Evolutionary conservation across 2,113 vertebrate genomes (phyloP), one percentile per base, ranked within the genome.

Genomic region (Trinectes maculatus): DNA sequence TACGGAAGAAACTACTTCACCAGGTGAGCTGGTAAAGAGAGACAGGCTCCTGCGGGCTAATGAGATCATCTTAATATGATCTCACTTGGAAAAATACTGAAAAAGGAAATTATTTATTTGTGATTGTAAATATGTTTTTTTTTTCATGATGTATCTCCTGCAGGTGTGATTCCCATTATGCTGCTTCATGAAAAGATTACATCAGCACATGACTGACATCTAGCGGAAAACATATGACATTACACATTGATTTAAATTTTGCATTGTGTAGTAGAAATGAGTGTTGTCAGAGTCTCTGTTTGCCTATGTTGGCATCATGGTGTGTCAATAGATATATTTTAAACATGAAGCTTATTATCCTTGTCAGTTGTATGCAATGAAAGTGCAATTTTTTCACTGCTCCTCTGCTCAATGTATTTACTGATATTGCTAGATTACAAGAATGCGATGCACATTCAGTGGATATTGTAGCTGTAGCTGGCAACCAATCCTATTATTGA

Each of bases 1-100:
- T 98, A 94, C 0, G 98, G 98, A 80, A 94, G 98, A 51, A 99
- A 99, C 82, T 99, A 95, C 89, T 99, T 95, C 74, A 98, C 95
- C 78, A 96, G 97, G 98, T 97, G 47, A 77, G 86, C 52, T 24
- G 36, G 42, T 3, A 8, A 61, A 5, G 6, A 1, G 3, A 13
- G 19, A 55, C 52, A 21, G 3, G 4, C n/a, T 12, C 26, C 16
- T 6, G n/a, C n/a, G 0, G 19, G 19, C 31, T 22, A 37, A 2
- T 28, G n/a, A n/a, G n/a, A n/a, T n/a, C n/a, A n/a, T n/a, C n/a
- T n/a, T n/a, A n/a, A n/a, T n/a, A n/a, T n/a, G n/a, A n/a, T n/a
- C n/a, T n/a, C n/a, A n/a, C n/a, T n/a, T n/a, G n/a, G n/a, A n/a
- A n/a, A n/a, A n/a, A n/a, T n/a, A n/a, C 6, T 5, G 3, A 46